These are phyloP conservation scores for Nesometra sesokonis DNA, from an alignment of 35 echinoderm and acorn worm species.

Conservation along the genomic window DNA sequence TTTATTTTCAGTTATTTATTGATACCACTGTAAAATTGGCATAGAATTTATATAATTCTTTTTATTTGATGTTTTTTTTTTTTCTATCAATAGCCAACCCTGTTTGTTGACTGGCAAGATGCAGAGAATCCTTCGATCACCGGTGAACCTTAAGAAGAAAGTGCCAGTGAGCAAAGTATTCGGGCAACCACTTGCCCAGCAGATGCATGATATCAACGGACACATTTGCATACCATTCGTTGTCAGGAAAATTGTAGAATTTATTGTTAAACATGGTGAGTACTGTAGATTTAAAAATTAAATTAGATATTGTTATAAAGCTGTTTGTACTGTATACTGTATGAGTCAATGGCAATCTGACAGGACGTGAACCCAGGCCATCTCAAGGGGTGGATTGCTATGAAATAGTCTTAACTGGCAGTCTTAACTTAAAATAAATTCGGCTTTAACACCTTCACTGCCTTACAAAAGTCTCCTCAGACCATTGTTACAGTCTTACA, in stretches of 20 bases:
- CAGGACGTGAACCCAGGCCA: too few species aligned
- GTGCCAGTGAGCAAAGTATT: slow-evolving; percentile 44
- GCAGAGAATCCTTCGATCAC: slow-evolving; percentile 95
- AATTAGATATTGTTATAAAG: not conserved
- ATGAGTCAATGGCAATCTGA: not conserved
- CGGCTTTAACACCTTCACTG: too few species aligned
- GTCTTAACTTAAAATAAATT: too few species aligned
- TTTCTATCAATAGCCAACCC: not conserved
- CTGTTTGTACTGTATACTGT: not conserved
- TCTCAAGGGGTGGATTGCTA: too few species aligned
- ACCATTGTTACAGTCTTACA: too few species aligned
- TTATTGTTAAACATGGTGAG: slow-evolving; percentile 79
- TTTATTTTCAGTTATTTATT: too few species aligned
- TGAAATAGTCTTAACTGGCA: too few species aligned
- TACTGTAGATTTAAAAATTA: too few species aligned
- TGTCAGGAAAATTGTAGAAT: slow-evolving; percentile 66
- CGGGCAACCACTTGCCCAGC: slow-evolving; percentile 62
- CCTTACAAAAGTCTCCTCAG: too few species aligned
- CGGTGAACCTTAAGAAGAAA: slow-evolving; percentile 61
- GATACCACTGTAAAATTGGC: too few species aligned
- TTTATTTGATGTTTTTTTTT: not conserved
- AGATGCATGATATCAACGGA: slow-evolving; percentile 22
- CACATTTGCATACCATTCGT: slow-evolving; percentile 48
- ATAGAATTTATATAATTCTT: not conserved
- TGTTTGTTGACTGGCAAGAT: slow-evolving; percentile 22